phyloP scores from a whole-genome alignment of 2,113 vertebrate species.

The Taurulus bubalis region DNA sequence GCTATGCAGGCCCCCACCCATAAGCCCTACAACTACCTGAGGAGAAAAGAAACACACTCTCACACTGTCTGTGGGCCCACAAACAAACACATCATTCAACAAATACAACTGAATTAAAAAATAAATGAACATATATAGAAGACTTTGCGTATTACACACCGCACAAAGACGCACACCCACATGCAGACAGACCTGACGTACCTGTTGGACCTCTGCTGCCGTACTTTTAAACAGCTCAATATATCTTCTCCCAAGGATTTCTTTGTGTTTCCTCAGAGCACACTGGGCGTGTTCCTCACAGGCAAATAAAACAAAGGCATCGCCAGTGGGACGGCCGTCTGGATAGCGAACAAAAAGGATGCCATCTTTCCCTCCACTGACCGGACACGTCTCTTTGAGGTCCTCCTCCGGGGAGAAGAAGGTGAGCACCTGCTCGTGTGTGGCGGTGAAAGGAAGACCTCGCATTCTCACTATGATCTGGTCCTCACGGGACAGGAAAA shows the following conservation, averaged over 20 bases:
- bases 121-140: background rate
- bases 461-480: constrained; percentile 95
- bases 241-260: constrained; percentile 95
- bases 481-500: constrained; percentile 94
- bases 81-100: constrained; percentile 6
- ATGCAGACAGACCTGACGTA: constrained; percentile 54
- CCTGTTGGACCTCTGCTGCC: constrained; percentile 97
- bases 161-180: constrained; percentile 8
- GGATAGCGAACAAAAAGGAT: constrained; percentile 96
- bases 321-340: constrained; percentile 95
- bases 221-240: constrained; percentile 98
- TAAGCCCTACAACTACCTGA: constrained; percentile 29
- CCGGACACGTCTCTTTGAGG: constrained; percentile 83
- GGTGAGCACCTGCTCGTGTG: constrained; percentile 89
- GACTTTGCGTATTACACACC: background rate
- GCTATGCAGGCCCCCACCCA: constrained; percentile 46
- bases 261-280: constrained; percentile 95
- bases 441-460: constrained; percentile 94
- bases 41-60: constrained; percentile 31
- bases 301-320: constrained; percentile 95
- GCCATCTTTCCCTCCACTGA: constrained; percentile 87
- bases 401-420: constrained; percentile 85
- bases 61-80: background rate
- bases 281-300: constrained; percentile 95
- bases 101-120: background rate